A percentile compares a stretch with the other conserved stretches of the same genome.
Evolutionary conservation across 2,113 vertebrate genomes (phyloP).

Genomic region (Bombycilla garrulus): DNA sequence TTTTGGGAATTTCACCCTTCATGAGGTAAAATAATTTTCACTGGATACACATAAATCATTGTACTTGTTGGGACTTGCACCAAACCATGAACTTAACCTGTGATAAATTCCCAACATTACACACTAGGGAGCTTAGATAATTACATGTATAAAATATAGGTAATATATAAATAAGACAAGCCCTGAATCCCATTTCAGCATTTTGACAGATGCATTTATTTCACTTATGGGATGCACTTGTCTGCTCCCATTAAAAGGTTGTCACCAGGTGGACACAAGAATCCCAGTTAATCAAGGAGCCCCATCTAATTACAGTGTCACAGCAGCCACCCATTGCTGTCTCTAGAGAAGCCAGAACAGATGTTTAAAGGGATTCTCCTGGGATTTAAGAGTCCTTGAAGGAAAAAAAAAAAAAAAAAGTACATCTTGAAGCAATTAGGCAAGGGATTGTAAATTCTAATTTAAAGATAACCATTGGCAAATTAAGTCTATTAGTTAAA

Average conservation of each 20-base stretch:
- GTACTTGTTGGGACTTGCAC: background rate
- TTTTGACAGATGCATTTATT: background rate
- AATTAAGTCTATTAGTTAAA: constrained; percentile 39
- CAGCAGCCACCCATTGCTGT: background rate
- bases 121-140: background rate
- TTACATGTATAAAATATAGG: background rate
- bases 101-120: background rate
- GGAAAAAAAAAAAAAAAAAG: background rate
- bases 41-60: background rate
- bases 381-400: constrained; percentile 15
- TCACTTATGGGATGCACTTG: background rate
- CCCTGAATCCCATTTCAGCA: background rate
- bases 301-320: background rate
- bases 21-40: background rate
- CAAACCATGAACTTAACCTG: background rate
- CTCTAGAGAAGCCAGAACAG: constrained; percentile 9
- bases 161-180: background rate
- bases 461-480: constrained; percentile 49
- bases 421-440: constrained; percentile 63
- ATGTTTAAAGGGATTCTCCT: constrained; percentile 23
- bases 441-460: constrained; percentile 34
- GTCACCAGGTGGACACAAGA: background rate
- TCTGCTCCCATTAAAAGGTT: background rate
- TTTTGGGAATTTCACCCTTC: background rate
- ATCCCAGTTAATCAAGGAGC: background rate